Percentiles rank a stretch among this genome's conserved stretches.
Conservation (phyloP, 2,113 vertebrate genomes). For the Turdus rufiventris region DNA sequence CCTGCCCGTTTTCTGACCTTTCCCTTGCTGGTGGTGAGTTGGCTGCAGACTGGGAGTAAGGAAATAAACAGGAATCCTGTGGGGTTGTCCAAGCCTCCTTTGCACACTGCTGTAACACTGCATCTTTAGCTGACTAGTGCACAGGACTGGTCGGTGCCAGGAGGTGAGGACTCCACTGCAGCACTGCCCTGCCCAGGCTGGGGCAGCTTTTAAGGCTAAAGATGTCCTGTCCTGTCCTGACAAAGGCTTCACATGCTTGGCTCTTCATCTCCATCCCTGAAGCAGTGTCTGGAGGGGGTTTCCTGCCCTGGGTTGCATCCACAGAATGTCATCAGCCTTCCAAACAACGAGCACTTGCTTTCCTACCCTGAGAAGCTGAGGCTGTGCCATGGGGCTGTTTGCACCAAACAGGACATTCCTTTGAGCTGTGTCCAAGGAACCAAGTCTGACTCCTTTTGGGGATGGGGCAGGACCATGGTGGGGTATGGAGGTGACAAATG, state of each 20-base stretch:
- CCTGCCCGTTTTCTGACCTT: neutral
- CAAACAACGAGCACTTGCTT: neutral
- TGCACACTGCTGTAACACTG: neutral
- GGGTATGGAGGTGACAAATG: neutral
- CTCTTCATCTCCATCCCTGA: neutral
- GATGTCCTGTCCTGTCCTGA: neutral
- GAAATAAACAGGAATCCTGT: slow-evolving; percentile 27
- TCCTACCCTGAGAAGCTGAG: neutral
- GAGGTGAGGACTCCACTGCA: neutral
- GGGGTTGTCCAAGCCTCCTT: neutral
- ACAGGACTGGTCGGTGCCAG: neutral
- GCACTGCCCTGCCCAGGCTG: neutral
- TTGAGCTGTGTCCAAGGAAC: neutral
- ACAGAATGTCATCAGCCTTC: neutral
- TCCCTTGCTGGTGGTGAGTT: slow-evolving; percentile 3
- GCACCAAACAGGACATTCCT: too few relatives aligned
- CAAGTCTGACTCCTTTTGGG: neutral
- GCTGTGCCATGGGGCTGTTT: neutral
- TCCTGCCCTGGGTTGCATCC: neutral
- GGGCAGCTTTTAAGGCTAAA: neutral
- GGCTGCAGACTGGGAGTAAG: slow-evolving; percentile 32
- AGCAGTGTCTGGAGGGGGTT: neutral
- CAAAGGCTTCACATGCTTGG: neutral
- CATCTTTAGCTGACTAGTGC: neutral
- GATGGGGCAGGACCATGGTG: neutral